Evolutionary conservation across 2,888 invertebrate species (phyloP).

Genomic region (Leucozona laternaria): DNA sequence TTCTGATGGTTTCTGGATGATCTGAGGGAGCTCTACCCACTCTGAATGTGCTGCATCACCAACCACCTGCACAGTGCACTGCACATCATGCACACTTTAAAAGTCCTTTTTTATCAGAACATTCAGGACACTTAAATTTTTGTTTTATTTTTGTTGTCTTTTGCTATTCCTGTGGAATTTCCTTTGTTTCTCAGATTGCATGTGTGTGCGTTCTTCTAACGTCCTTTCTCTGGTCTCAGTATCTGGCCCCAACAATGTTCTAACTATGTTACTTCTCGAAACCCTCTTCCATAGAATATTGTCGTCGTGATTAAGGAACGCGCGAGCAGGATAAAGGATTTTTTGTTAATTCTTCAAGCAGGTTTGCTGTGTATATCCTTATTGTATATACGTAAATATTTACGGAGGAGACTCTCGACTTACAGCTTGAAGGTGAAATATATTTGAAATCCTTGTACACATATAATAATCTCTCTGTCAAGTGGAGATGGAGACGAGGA

Average conservation of each 20-base stretch:
- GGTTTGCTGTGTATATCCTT: background rate
- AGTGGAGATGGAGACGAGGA: background rate
- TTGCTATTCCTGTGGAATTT: constrained; percentile 52
- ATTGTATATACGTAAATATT: background rate
- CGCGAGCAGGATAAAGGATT: constrained; percentile 50
- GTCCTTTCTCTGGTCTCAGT: constrained; percentile 22
- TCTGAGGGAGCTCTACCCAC: background rate
- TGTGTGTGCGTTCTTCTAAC: background rate
- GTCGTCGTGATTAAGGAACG: constrained; percentile 58
- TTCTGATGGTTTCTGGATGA: constrained; percentile 53
- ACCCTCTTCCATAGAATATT: constrained; percentile 37
- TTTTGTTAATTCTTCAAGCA: constrained; percentile 54
- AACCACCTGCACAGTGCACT: background rate
- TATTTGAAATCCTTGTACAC: constrained; percentile 62
- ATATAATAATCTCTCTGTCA: constrained; percentile 46
- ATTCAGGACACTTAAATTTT: constrained; percentile 2
- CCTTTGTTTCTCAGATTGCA: constrained; percentile 48
- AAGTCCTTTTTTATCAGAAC: constrained; percentile 29
- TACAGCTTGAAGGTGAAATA: constrained; percentile 42
- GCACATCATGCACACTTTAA: background rate
- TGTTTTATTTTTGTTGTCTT: constrained; percentile 2
- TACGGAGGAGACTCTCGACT: constrained; percentile 6
- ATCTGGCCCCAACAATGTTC: constrained; percentile 14
- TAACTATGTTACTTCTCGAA: constrained; percentile 17
- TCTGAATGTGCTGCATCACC: background rate